Percentiles rank a stretch among this genome's conserved stretches.
Conservation (phyloP, 2,113 vertebrate species). For the Orthochromis indermauri region DNA sequence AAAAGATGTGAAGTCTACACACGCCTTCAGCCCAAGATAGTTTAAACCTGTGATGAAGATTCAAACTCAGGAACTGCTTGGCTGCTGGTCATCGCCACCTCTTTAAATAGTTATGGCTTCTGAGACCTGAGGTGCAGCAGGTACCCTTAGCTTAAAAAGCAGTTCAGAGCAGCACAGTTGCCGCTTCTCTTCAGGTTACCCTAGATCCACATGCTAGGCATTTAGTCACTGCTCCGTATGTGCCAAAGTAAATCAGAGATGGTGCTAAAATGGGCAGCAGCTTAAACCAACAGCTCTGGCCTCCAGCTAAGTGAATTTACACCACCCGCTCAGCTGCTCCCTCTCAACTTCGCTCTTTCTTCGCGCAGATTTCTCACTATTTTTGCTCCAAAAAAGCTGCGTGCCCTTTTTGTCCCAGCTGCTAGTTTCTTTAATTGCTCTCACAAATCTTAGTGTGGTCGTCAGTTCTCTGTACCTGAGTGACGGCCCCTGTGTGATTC, state of each 20-base stretch:
- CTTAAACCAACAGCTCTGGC: not conserved
- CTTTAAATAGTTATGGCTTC: not conserved
- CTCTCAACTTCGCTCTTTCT: not conserved
- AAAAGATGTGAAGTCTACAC: not conserved
- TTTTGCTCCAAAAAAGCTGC: not conserved
- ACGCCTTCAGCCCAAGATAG: not conserved
- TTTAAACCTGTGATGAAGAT: not conserved
- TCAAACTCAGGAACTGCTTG: not conserved
- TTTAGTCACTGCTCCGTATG: not conserved
- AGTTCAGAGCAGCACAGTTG: not conserved
- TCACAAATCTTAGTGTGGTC: not conserved
- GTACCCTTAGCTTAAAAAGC: not conserved
- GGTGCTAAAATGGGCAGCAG: not conserved
- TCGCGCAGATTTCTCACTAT: not conserved
- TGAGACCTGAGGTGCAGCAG: not conserved
- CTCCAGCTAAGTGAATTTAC: constrained; percentile 3
- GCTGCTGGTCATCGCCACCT: not conserved
- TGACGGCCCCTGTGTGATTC: not conserved
- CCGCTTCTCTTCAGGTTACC: not conserved
- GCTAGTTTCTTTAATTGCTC: not conserved
- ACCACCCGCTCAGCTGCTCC: not conserved
- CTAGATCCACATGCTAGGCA: not conserved
- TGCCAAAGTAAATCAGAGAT: not conserved
- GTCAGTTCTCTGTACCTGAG: not conserved
- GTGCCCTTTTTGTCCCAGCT: not conserved